Conservation (phyloP, 2,797 vertebrate species). For the Acropternis orthonyx region DNA sequence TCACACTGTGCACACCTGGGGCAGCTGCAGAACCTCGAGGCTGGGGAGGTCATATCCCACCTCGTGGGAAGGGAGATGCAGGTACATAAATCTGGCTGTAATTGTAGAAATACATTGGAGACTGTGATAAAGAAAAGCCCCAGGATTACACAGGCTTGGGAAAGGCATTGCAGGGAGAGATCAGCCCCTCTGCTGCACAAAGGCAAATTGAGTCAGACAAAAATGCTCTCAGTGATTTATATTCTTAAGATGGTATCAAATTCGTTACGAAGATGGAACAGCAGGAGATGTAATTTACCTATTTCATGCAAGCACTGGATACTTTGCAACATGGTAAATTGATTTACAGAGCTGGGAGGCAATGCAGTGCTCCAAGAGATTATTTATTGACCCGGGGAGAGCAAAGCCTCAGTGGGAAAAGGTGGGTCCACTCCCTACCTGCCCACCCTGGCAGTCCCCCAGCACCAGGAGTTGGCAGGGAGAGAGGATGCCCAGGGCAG, state of each 20-base stretch:
- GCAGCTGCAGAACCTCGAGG: fast-evolving
- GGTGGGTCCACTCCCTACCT: not conserved
- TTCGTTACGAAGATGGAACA: not conserved
- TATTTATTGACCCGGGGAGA: not conserved
- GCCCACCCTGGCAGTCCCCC: not conserved
- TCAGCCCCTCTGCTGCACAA: not conserved
- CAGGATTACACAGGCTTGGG: not conserved
- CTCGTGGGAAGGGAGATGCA: not conserved
- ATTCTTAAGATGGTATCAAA: not conserved
- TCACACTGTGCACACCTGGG: not conserved
- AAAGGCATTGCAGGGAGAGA: not conserved
- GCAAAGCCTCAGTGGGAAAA: fast-evolving
- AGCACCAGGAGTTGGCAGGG: fast-evolving
- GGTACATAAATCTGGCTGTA: not conserved
- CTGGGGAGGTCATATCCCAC: not conserved
- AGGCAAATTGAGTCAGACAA: not conserved
- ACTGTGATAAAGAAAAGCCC: not conserved
- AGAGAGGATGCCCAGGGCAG: fast-evolving
- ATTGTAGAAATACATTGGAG: not conserved
- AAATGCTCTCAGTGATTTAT: not conserved
- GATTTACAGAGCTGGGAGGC: not conserved
- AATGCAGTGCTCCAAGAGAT: not conserved
- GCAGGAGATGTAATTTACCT: not conserved
- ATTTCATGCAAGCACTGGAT: not conserved
- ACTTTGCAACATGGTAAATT: not conserved